Evolutionary conservation across 2,888 invertebrate genomes (phyloP).

Genomic region (Meteorus colon): DNA sequence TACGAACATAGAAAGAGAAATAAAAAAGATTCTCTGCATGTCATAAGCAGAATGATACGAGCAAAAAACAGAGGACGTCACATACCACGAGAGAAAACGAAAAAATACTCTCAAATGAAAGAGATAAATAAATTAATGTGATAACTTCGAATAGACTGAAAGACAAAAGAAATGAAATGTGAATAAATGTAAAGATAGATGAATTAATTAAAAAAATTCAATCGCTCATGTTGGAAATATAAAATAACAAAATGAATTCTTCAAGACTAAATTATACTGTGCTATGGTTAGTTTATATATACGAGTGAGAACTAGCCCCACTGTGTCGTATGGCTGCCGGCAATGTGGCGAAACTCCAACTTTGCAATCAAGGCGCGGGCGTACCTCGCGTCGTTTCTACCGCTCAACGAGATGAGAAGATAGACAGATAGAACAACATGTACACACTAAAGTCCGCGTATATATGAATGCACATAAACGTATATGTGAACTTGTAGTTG

Average conservation of each 20-base stretch:
- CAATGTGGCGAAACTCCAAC: constrained; percentile 45
- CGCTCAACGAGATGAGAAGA: constrained; percentile 29
- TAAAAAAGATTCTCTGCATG: not conserved
- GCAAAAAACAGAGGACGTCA: not conserved
- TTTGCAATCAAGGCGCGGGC: constrained; percentile 45
- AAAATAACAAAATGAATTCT: constrained; percentile 14
- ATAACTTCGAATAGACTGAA: not conserved
- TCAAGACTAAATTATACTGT: not conserved
- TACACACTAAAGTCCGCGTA: not conserved
- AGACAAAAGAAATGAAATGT: not conserved
- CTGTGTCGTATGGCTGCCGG: constrained; percentile 37
- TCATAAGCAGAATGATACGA: not conserved
- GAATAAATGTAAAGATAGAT: not conserved
- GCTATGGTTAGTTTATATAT: not conserved
- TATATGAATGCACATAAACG: not conserved
- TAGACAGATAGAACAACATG: constrained; percentile 2
- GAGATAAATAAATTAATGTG: not conserved
- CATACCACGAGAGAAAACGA: not conserved
- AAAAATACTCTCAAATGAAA: not conserved
- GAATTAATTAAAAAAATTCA: constrained; percentile 17
- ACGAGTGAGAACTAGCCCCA: constrained; percentile 32
- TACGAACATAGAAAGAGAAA: not conserved
- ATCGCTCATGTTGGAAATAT: not conserved
- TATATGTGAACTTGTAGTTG: not conserved
- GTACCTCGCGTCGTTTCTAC: constrained; percentile 42